A percentile compares a stretch with the other conserved stretches of the same genome.
These are phyloP conservation scores for Piaya cayana DNA, from an alignment of 2,113 vertebrate genomes.

Conservation along the genomic window DNA sequence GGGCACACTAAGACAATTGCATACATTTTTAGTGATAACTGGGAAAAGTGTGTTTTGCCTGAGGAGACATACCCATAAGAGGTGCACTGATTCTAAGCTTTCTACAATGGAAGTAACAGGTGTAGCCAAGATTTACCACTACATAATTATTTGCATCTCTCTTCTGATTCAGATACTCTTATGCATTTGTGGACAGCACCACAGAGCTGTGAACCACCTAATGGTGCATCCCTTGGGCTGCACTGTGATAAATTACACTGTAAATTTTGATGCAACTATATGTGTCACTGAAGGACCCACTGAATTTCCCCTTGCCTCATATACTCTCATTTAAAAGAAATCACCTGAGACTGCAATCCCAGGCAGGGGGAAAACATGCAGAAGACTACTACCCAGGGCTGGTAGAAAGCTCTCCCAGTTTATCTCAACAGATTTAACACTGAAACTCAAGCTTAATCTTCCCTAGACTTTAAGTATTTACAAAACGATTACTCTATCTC, in stretches of 20 bases:
- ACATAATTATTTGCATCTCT: background rate
- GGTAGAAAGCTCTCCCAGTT: background rate
- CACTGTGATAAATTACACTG: background rate
- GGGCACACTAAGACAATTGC: background rate
- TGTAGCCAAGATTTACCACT: background rate
- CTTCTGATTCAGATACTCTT: background rate
- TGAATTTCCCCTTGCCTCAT: background rate
- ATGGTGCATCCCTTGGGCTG: background rate
- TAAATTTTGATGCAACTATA: background rate
- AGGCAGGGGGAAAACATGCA: background rate
- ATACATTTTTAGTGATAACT: background rate
- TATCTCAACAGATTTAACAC: background rate
- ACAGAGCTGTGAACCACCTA: background rate
- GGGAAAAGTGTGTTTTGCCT: background rate
- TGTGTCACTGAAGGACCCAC: background rate
- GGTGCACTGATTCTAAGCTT: background rate
- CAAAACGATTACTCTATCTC: background rate
- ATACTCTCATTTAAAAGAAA: background rate
- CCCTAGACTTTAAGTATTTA: background rate
- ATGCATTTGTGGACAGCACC: background rate
- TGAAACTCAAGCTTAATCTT: background rate
- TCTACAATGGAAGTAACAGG: background rate
- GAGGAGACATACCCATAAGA: background rate
- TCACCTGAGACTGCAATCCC: rapidly evolving
- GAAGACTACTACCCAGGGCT: background rate